Evolutionary conservation across 2,888 invertebrate species (phyloP).

Genomic region (Pegoplata infirma): DNA sequence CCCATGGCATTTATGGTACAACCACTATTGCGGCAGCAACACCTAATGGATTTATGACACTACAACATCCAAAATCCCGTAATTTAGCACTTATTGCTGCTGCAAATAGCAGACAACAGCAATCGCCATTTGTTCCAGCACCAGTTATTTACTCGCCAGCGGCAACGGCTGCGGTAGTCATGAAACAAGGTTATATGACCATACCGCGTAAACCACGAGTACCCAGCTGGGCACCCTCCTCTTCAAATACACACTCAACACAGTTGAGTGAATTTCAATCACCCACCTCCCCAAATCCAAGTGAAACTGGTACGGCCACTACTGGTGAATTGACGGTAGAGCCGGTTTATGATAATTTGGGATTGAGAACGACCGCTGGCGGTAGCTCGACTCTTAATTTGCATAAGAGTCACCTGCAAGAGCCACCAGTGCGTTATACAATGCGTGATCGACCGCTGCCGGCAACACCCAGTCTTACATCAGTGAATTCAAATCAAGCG

Average conservation of each 20-base stretch:
- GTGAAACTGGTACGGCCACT: constrained; percentile 76
- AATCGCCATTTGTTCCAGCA: constrained; percentile 87
- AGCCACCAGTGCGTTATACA: constrained; percentile 78
- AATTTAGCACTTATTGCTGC: constrained; percentile 74
- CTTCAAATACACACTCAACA: constrained; percentile 78
- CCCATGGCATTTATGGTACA: constrained; percentile 81
- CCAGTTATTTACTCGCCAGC: constrained; percentile 83
- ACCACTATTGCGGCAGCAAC: constrained; percentile 77
- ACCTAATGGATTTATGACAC: constrained; percentile 85
- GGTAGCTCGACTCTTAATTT: constrained; percentile 90
- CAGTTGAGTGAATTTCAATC: constrained; percentile 66
- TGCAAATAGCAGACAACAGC: constrained; percentile 79
- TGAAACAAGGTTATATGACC: constrained; percentile 90
- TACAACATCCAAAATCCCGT: constrained; percentile 85
- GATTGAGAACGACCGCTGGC: constrained; percentile 89
- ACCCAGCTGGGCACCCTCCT: constrained; percentile 87
- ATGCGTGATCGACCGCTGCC: constrained; percentile 84
- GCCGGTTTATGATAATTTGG: constrained; percentile 92
- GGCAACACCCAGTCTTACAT: constrained; percentile 80
- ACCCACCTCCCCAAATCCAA: constrained; percentile 76
- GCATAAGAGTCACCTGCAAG: constrained; percentile 81
- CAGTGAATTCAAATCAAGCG: constrained; percentile 67
- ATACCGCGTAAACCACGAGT: constrained; percentile 90
- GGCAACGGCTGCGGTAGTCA: constrained; percentile 70
- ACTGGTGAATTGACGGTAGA: constrained; percentile 83